A percentile compares a stretch with the other conserved stretches of the same genome.
These are phyloP conservation scores for Bradysia coprophila DNA, from an alignment of 1,140 invertebrate species.

Conservation along the genomic window DNA sequence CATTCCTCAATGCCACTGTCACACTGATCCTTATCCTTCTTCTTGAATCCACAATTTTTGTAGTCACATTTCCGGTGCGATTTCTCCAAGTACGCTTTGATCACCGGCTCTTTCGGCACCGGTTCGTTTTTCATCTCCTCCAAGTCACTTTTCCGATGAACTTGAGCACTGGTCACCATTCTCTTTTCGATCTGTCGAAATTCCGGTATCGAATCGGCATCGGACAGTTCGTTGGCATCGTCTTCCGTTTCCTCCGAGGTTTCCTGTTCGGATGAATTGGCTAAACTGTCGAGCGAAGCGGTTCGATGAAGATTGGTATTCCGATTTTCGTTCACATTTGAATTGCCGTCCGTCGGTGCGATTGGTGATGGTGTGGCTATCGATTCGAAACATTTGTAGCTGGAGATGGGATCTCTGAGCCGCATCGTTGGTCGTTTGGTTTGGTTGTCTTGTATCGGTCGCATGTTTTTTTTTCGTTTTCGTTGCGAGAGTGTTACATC, in stretches of 20 bases:
- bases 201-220: conserved; percentile 29
- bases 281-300: conserved; percentile 40
- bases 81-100: conserved; percentile 5
- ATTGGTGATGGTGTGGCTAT: conserved; percentile 5
- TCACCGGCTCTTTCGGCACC: conserved; percentile 2
- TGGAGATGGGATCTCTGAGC: conserved; percentile 5
- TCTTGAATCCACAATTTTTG: conserved; percentile 6
- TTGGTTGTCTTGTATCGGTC: not conserved
- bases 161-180: conserved; percentile 21
- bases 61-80: conserved; percentile 6
- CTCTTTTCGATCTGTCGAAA: not conserved
- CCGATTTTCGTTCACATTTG: conserved; percentile 2
- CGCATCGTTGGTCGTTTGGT: conserved; percentile 1
- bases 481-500: not conserved
- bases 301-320: conserved; percentile 22
- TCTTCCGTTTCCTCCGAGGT: conserved; percentile 27
- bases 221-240: conserved; percentile 26
- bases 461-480: not conserved
- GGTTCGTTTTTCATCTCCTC: conserved; percentile 18
- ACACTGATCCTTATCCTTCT: not conserved
- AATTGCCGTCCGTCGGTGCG: not conserved
- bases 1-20: not conserved
- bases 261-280: conserved; percentile 34
- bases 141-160: conserved; percentile 19
- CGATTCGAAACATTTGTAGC: conserved; percentile 11